Evolutionary conservation across 2,113 vertebrate genomes (phyloP).

Genomic region (Phalacrocorax carbo): DNA sequence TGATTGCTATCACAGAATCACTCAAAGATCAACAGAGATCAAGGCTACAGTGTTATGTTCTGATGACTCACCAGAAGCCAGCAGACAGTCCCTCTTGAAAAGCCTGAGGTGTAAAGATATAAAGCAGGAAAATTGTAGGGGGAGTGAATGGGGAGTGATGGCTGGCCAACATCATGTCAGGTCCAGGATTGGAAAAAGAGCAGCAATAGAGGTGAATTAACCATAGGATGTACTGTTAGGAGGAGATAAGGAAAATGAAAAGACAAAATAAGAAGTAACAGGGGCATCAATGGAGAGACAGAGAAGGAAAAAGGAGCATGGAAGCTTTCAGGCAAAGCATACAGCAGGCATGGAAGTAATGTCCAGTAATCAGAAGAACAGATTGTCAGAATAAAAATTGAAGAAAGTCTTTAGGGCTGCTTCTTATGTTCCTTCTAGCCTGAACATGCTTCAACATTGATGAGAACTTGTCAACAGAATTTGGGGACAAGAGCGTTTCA

Average conservation of each 20-base stretch:
- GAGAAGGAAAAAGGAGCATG: neutral
- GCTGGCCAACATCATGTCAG: rapidly evolving
- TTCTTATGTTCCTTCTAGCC: neutral
- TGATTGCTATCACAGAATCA: neutral
- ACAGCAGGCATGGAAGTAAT: neutral
- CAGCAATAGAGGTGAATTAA: neutral
- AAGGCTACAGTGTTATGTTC: neutral
- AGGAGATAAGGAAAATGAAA: neutral
- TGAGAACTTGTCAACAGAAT: neutral
- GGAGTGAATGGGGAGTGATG: neutral
- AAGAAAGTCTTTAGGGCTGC: neutral
- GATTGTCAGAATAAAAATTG: neutral
- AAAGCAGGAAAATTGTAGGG: neutral
- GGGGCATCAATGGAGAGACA: neutral
- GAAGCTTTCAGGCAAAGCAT: neutral
- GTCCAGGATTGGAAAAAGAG: neutral
- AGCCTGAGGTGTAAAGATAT: neutral
- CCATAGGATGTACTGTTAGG: neutral
- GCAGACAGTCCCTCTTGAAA: neutral
- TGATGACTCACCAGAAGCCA: neutral
- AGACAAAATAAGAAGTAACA: neutral
- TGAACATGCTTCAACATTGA: neutral
- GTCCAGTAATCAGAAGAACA: neutral
- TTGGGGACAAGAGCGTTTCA: neutral
- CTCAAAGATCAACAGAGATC: neutral